Percentiles rank a stretch among this genome's conserved stretches.
Evolutionary conservation across 2,888 invertebrate genomes (phyloP).

Genomic region (Lomographa bimaculata): DNA sequence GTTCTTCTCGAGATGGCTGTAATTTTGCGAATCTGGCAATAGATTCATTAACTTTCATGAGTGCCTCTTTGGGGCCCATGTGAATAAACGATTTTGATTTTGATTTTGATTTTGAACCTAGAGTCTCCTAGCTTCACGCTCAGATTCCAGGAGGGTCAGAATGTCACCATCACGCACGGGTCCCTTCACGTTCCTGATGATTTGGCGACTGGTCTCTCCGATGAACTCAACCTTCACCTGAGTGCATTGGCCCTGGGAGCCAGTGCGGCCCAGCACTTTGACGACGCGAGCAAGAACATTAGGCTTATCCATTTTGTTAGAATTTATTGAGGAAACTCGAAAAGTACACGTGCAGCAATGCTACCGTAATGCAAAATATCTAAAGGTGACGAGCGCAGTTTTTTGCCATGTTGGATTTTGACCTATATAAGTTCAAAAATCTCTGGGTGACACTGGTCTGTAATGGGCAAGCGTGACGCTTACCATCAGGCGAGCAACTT

Average conservation of each 20-base stretch:
- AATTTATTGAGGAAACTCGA: conserved; percentile 57
- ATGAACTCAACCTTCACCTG: conserved; percentile 99
- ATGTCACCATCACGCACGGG: conserved; percentile 99
- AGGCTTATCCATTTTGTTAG: conserved; percentile 91
- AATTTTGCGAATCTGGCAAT: no score
- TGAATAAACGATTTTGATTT: no score
- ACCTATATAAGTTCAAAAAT: no score
- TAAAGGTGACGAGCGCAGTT: no score
- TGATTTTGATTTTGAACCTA: no score
- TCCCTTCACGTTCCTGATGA: conserved; percentile 99
- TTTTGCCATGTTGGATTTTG: no score
- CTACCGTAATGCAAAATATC: conserved; percentile 68
- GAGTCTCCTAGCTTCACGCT: conserved; percentile 99
- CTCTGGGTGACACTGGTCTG: no score
- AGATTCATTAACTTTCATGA: no score
- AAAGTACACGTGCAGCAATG: conserved; percentile 73
- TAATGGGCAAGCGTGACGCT: no score
- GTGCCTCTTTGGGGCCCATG: no score
- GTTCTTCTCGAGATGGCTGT: no score
- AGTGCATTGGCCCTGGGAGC: conserved; percentile 99
- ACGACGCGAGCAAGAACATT: conserved; percentile 96
- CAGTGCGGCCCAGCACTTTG: conserved; percentile 98
- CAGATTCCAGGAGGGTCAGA: conserved; percentile 98
- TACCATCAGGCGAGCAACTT: no score
- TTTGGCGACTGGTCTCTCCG: conserved; percentile 98